A percentile compares a stretch with the other conserved stretches of the same genome.
Evolutionary conservation across 2,888 invertebrate species (phyloP).

Genomic region (Ophion costatus): DNA sequence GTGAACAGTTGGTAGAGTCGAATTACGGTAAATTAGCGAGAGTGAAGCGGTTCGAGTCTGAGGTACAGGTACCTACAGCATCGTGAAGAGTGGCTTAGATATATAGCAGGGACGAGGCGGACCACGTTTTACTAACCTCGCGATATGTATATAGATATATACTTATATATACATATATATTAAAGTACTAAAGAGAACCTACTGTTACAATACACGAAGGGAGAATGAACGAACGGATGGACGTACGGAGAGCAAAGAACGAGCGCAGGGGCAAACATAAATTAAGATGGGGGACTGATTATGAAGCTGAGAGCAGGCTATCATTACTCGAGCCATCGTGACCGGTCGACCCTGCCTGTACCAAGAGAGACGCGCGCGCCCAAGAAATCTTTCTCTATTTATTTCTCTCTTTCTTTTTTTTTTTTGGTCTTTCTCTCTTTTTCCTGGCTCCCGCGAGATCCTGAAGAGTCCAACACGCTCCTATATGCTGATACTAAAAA

Average conservation of each 20-base stretch:
- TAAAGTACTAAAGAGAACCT: constrained; percentile 29
- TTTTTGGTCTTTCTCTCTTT: constrained; percentile 46
- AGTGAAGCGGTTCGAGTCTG: constrained; percentile 75
- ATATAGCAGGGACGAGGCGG: constrained; percentile 40
- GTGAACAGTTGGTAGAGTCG: constrained; percentile 66
- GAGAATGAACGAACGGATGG: constrained; percentile 65
- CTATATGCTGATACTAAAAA: constrained; percentile 69
- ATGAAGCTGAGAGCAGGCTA: constrained; percentile 82
- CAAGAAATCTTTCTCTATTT: constrained; percentile 47
- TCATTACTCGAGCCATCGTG: constrained; percentile 82
- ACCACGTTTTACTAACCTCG: constrained; percentile 29
- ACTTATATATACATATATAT: constrained; percentile 13
- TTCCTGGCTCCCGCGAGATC: constrained; percentile 50
- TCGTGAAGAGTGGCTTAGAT: constrained; percentile 55
- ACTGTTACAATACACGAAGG: constrained; percentile 67
- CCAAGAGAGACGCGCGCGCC: constrained; percentile 72
- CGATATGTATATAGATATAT: constrained; percentile 9
- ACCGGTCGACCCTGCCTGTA: constrained; percentile 81
- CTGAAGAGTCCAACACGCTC: constrained; percentile 19
- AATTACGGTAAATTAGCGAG: constrained; percentile 81
- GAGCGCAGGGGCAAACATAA: constrained; percentile 82
- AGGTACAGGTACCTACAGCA: constrained; percentile 79
- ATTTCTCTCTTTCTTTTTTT: constrained; percentile 65
- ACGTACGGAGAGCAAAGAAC: constrained; percentile 72
- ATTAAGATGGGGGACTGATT: constrained; percentile 83